Evolutionary conservation across 2,888 invertebrate species (phyloP).

Genomic region (Lacanobia wlatinum): DNA sequence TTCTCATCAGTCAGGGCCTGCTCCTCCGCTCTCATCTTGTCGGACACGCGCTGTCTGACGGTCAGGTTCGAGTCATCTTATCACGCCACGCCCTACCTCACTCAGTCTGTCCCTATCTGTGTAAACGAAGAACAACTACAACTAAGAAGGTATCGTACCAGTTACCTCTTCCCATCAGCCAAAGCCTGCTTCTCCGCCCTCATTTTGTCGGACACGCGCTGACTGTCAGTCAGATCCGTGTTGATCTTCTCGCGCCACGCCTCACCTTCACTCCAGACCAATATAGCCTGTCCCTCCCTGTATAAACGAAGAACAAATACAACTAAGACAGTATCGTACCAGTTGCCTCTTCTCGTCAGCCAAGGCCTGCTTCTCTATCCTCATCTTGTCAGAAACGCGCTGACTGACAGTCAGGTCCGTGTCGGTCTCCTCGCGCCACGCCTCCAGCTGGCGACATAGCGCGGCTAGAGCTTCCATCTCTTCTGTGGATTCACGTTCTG

Average conservation of each 20-base stretch:
- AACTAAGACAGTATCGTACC: constrained; percentile 73
- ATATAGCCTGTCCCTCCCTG: too few relatives aligned
- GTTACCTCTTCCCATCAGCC: constrained; percentile 67
- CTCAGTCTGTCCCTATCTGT: too few relatives aligned
- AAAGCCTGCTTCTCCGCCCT: constrained; percentile 89
- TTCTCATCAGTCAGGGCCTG: constrained; percentile 79
- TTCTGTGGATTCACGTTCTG: constrained; percentile 89
- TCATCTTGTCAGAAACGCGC: constrained; percentile 92
- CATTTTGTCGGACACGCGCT: constrained; percentile 92
- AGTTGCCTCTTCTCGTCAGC: constrained; percentile 91
- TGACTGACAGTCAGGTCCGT: constrained; percentile 92
- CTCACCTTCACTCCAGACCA: constrained; percentile 68
- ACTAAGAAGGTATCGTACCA: not conserved
- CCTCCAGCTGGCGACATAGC: constrained; percentile 90
- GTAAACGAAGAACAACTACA: not conserved
- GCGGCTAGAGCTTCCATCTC: constrained; percentile 91
- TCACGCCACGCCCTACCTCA: constrained; percentile 89
- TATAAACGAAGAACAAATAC: not conserved
- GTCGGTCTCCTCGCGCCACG: constrained; percentile 92
- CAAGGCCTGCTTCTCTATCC: constrained; percentile 88
- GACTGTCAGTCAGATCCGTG: constrained; percentile 91
- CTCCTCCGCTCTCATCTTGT: constrained; percentile 92
- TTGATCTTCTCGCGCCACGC: constrained; percentile 92
- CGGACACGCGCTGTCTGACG: constrained; percentile 92
- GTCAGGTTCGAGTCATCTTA: constrained; percentile 92